Conservation (phyloP, 2,888 invertebrate genomes). For the Amphipyra tragopoginis region DNA sequence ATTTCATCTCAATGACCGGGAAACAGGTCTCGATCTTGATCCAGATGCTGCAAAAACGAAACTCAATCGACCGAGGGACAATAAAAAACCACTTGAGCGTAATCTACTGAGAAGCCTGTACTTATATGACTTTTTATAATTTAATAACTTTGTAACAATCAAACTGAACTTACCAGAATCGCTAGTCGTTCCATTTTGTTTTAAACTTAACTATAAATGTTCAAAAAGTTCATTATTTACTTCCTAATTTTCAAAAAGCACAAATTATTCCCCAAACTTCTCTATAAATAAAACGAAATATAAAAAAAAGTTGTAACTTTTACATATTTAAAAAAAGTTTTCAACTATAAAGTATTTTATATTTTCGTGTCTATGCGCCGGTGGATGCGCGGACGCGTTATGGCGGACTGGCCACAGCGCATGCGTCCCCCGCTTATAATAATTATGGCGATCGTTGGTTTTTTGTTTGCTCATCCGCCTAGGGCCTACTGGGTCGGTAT, state of each 20-base stretch:
- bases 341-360: constrained; percentile 15
- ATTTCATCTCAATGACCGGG: background rate
- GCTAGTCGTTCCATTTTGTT: constrained; percentile 66
- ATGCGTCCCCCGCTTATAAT: constrained; percentile 83
- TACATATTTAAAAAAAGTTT: constrained; percentile 49
- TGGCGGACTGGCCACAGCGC: constrained; percentile 76
- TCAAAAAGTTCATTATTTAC: constrained; percentile 72
- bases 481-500: constrained; percentile 60
- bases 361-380: constrained; percentile 41
- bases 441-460: constrained; percentile 82
- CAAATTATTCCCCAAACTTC: constrained; percentile 68
- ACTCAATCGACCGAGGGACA: background rate
- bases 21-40: constrained; percentile 34
- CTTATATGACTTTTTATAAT: constrained; percentile 4
- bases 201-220: constrained; percentile 55
- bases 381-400: constrained; percentile 68
- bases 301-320: constrained; percentile 46
- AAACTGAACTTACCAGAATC: constrained; percentile 67
- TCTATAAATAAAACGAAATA: constrained; percentile 49
- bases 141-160: constrained; percentile 7
- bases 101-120: constrained; percentile 4
- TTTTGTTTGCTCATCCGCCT: constrained; percentile 81
- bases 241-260: constrained; percentile 59
- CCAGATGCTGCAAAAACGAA: constrained; percentile 14
- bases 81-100: constrained; percentile 21